Conservation (phyloP, 2,888 invertebrate species). For the Coenonympha arcania region DNA sequence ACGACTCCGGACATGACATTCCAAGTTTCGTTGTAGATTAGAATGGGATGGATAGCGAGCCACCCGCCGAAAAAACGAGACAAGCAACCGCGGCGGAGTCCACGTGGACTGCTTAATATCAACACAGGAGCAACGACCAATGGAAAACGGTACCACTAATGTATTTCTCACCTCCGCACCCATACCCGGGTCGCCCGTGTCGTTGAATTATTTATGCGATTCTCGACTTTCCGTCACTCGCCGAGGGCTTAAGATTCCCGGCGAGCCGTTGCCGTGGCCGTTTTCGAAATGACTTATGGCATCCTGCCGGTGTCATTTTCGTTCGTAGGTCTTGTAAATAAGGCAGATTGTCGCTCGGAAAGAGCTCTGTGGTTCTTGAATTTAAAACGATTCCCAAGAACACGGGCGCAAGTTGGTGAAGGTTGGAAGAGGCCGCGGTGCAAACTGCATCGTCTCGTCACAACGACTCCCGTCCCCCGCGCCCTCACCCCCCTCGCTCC, state of each 20-base stretch:
- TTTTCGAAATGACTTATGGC: slow-evolving; percentile 60
- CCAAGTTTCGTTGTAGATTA: slow-evolving; percentile 74
- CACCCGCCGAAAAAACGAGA: slow-evolving; percentile 69
- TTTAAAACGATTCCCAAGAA: slow-evolving; percentile 74
- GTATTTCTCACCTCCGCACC: slow-evolving; percentile 76
- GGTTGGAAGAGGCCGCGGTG: slow-evolving; percentile 72
- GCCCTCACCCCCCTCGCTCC: slow-evolving; percentile 36
- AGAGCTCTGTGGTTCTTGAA: slow-evolving; percentile 69
- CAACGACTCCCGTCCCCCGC: slow-evolving; percentile 44
- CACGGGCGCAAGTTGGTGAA: slow-evolving; percentile 72
- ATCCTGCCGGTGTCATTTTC: slow-evolving; percentile 44
- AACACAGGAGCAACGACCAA: slow-evolving; percentile 74
- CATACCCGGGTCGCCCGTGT: slow-evolving; percentile 65
- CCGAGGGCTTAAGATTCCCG: slow-evolving; percentile 53
- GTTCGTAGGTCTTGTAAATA: slow-evolving; percentile 42
- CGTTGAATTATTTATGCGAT: slow-evolving; percentile 53
- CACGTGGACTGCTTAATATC: slow-evolving; percentile 74
- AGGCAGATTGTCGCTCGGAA: slow-evolving; percentile 47
- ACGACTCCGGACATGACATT: slow-evolving; percentile 75
- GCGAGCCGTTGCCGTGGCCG: slow-evolving; percentile 36
- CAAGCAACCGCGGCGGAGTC: slow-evolving; percentile 67
- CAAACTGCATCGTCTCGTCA: slow-evolving; percentile 73
- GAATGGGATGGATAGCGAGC: slow-evolving; percentile 69
- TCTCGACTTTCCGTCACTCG: slow-evolving; percentile 48
- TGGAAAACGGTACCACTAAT: slow-evolving; percentile 75